Conservation (phyloP, 2,113 vertebrate species). For the Brachirus orientalis region DNA sequence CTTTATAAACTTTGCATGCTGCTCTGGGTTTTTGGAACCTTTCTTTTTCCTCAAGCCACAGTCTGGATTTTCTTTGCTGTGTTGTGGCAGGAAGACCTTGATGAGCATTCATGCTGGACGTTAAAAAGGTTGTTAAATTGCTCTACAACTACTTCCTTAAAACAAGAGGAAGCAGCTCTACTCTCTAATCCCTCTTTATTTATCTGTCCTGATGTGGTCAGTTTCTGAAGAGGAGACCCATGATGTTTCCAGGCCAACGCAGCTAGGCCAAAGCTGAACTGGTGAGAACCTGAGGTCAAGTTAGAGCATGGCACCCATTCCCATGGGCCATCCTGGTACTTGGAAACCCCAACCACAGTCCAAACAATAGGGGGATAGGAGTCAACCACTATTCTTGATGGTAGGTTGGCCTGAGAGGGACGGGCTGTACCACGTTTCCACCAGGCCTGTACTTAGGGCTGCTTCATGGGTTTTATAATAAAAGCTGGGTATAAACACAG, state of each 20-base stretch:
- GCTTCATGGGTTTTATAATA: slow-evolving; percentile 75
- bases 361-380: slow-evolving; percentile 68
- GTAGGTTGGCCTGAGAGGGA: slow-evolving; percentile 69
- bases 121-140: slow-evolving; percentile 33
- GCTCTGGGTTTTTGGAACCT: slow-evolving; percentile 33
- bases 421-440: slow-evolving; percentile 60
- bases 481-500: slow-evolving; percentile 68
- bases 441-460: slow-evolving; percentile 79
- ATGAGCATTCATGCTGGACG: slow-evolving; percentile 17
- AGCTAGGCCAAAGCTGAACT: slow-evolving; percentile 22
- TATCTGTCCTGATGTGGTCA: slow-evolving; percentile 44
- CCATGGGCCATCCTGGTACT: slow-evolving; percentile 35
- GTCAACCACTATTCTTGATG: slow-evolving; percentile 64
- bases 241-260: slow-evolving; percentile 24
- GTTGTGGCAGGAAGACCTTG: slow-evolving; percentile 48
- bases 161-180: slow-evolving; percentile 36
- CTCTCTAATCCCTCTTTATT: slow-evolving; percentile 39
- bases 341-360: slow-evolving; percentile 60
- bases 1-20: slow-evolving; percentile 46
- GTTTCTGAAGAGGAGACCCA: slow-evolving; percentile 15
- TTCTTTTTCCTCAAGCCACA: slow-evolving; percentile 43
- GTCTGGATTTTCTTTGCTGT: slow-evolving; percentile 45
- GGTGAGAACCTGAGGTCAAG: slow-evolving; percentile 48
- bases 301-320: slow-evolving; percentile 49
- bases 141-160: slow-evolving; percentile 29